phyloP scores from a whole-genome alignment of 2,888 invertebrate species.

The Drosophila cracens region DNA sequence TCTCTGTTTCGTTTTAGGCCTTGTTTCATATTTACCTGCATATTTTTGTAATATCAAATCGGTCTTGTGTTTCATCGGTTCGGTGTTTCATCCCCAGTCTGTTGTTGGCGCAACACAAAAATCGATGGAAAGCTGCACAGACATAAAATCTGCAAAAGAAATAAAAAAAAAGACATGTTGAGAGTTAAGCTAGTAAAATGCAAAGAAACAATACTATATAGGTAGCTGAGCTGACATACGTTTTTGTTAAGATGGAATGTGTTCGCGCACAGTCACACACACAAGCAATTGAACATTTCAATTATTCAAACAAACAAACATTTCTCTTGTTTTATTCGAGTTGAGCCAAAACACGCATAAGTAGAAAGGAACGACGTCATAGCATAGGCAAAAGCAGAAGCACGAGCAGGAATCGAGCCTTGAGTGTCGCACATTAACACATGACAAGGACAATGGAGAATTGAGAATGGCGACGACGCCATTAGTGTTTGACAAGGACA shows the following conservation, averaged over 20 bases:
- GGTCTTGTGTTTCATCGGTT: conserved; percentile 67
- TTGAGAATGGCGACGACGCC: conserved; percentile 62
- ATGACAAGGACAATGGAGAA: conserved; percentile 63
- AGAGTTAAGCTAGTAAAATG: conserved; percentile 10
- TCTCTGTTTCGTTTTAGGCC: neutral
- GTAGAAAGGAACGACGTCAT: conserved; percentile 32
- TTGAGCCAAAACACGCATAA: conserved; percentile 50
- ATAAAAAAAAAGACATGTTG: conserved; percentile 26
- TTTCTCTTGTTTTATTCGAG: conserved; percentile 56
- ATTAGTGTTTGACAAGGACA: conserved; percentile 76
- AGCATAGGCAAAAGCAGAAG: conserved; percentile 5
- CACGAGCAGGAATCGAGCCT: conserved; percentile 54
- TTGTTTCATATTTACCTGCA: conserved; percentile 80
- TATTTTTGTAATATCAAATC: conserved; percentile 83
- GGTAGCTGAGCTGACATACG: conserved; percentile 26
- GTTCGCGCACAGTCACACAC: neutral
- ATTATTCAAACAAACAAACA: conserved; percentile 54
- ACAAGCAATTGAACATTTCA: conserved; percentile 50
- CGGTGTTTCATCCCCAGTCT: conserved; percentile 84
- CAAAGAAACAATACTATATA: neutral
- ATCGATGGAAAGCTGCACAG: conserved; percentile 79
- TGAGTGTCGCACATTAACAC: conserved; percentile 67
- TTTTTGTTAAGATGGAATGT: conserved; percentile 19
- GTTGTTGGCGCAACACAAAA: conserved; percentile 75
- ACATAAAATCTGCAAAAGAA: conserved; percentile 73